These are phyloP conservation scores for Crambe crambe DNA, from an alignment of 37 sponge, comb jelly and placozoan genomes.

Conservation along the genomic window DNA sequence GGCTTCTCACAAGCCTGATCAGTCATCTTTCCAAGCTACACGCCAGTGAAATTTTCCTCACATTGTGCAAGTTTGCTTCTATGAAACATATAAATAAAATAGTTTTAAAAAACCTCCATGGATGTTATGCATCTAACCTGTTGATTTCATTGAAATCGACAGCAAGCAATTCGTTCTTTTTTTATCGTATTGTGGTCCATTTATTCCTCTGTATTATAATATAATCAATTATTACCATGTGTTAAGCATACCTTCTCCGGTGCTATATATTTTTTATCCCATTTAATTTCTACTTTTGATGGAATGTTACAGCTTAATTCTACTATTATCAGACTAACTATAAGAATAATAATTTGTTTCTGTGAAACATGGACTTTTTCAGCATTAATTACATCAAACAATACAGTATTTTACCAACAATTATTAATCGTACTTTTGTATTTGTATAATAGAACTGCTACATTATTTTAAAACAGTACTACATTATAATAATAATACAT, in stretches of 20 bases:
- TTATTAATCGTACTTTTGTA: too few species aligned
- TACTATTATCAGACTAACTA: not conserved
- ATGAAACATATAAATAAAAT: conserved; percentile 9
- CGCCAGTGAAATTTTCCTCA: conserved; percentile 16
- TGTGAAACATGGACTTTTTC: conserved; percentile 9
- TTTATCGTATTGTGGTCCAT: not conserved
- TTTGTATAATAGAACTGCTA: too few species aligned
- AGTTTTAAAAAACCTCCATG: not conserved
- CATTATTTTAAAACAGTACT: too few species aligned
- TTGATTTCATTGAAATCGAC: conserved; percentile 35
- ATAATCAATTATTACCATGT: too few species aligned
- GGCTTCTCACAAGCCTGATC: conserved; percentile 8
- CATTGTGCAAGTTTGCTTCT: conserved; percentile 19
- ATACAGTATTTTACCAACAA: too few species aligned
- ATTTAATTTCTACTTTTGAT: not conserved
- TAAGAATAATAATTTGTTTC: conserved; percentile 1
- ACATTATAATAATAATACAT: too few species aligned
- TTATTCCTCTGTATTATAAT: not conserved
- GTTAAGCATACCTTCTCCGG: too few species aligned
- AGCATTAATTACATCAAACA: too few species aligned
- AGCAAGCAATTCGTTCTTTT: not conserved
- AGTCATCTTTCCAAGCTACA: not conserved
- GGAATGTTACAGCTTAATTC: not conserved
- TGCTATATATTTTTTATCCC: not conserved
- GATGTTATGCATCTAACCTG: conserved; percentile 49